These are phyloP conservation scores for Sebastes oblongus DNA, from an alignment of 2,797 vertebrate genomes.

Conservation along the genomic window DNA sequence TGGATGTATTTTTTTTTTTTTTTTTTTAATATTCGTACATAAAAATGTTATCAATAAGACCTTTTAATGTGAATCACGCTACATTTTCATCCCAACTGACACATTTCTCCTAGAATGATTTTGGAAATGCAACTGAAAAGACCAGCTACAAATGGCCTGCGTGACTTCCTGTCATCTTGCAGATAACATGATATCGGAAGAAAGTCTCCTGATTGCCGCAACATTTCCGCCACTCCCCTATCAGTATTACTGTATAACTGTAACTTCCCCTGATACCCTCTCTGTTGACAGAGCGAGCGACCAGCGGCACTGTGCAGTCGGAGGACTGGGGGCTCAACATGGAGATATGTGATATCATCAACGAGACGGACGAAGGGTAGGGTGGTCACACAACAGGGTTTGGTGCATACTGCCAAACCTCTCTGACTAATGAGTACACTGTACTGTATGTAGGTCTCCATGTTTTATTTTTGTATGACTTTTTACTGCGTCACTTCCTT, in stretches of 20 bases:
- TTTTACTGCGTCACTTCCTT: not conserved
- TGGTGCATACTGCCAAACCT: not conserved
- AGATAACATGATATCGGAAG: not conserved
- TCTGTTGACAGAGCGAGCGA: slow-evolving; percentile 88
- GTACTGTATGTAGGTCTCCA: not conserved
- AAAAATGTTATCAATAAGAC: too few species aligned
- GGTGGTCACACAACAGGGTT: not conserved
- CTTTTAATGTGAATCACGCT: not conserved
- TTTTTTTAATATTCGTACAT: too few species aligned
- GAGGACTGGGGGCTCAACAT: slow-evolving; percentile 98
- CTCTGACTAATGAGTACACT: not conserved
- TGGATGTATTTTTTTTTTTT: too few species aligned
- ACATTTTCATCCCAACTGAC: not conserved
- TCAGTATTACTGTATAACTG: not conserved
- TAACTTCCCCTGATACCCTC: not conserved
- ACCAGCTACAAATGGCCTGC: not conserved
- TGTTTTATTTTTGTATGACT: not conserved
- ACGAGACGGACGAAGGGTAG: slow-evolving; percentile 96
- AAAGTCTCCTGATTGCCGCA: not conserved
- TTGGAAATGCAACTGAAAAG: not conserved
- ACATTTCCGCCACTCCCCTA: not conserved
- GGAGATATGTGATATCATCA: slow-evolving; percentile 99
- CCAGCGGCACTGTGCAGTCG: slow-evolving; percentile 82
- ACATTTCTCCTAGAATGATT: not conserved
- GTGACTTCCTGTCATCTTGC: not conserved